Evolutionary conservation across 2,888 invertebrate species (phyloP), one percentile per base, ranked within the genome.

Genomic region (Caenorhabditis doughertyi): DNA sequence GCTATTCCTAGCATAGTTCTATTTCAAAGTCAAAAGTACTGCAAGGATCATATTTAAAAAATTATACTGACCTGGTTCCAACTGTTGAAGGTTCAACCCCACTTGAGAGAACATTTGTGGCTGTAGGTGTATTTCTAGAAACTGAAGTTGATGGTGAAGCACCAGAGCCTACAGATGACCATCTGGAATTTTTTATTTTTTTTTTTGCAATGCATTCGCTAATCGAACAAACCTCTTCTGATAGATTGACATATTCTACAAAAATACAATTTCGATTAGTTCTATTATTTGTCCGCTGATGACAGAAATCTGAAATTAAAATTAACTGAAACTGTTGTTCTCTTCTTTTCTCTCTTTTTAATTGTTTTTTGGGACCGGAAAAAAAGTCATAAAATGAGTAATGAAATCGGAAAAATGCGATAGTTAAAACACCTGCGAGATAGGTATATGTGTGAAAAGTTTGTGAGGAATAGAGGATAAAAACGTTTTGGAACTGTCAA

Each of bases 41-140:
- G n/a, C n/a, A n/a, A n/a, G n/a, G n/a, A n/a, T n/a, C n/a, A n/a
- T n/a, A n/a, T n/a, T 39, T 13, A 9, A 39, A 39, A 9, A 42
- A 21, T 25, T 3, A 18, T 18, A 47, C 58, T 13, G 13, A 74
- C 73, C 73, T 74, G 29, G 86, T 86, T 53, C 86, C 86, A 47
- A 84, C 77, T 29, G 86, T 86, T 18, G 83, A 83, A n/a, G 86
- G 86, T 49, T 86, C 86, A 13, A 86, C 77, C 32, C 79, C 81
- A 70, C 80, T 84, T 11, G 81, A 65, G n/a, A 86, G 53, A 23
- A 83, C 73, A 51, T 68, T 72, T 21, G 55, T 74, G 7, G 84
- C 76, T 9, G 79, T 84, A 4, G 85, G 84, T 25, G 84, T 85
- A 27, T 67, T 68, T 44, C 81, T 67, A 51, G 79, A 47, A 29